Evolutionary conservation across 1,140 invertebrate genomes (phyloP), one percentile per base, ranked within the genome.

Genomic region (Hypothenemus hampei): DNA sequence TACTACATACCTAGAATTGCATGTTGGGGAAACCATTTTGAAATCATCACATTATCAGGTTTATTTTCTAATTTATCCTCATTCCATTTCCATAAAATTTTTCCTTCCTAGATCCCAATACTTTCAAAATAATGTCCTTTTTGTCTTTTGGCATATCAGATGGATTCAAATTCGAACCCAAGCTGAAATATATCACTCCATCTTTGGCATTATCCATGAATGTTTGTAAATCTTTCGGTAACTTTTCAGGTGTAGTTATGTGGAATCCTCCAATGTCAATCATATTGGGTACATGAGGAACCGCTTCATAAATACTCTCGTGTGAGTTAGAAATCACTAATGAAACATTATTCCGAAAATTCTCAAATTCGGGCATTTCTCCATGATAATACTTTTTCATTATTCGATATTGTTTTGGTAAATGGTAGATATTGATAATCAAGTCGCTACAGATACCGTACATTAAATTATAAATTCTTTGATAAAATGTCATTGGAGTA

Each of bases 11-110:
- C 77, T 57, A 83, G 67, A 48, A 83, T 62, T 62, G 79, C 77
- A 58, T 80, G 79, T 60, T 83, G 81, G 11, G 81, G 79, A 44
- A 82, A 72, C 81, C 81, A 78, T 20, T 64, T 65, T 0, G 64
- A 56, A 7, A 73, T 57, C 13, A 70, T 68, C 0, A 81, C 70
- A 61, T 80, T 79, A 1, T 69, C 60, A 5, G 78, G 72, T 61
- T 69, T 64, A 19, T 74, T 68, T n/a, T 72, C 62, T 29, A 74
- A 65, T 2, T 65, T 69, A 10, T 73, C 71, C 15, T 75, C 71
- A 40, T 75, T 74, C 59, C 76, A 79, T 65, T 80, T 81, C 75
- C 77, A 80, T n/a, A 81, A 60, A 1, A 81, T 67, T 72, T 70
- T 51, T 72, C 74, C 15, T 74, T 71, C n/a, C 24, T 29, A 8